Evolutionary conservation across 2,113 vertebrate species (phyloP), one percentile per base, ranked within the genome.

Genomic region (Oreocharis arfaki): DNA sequence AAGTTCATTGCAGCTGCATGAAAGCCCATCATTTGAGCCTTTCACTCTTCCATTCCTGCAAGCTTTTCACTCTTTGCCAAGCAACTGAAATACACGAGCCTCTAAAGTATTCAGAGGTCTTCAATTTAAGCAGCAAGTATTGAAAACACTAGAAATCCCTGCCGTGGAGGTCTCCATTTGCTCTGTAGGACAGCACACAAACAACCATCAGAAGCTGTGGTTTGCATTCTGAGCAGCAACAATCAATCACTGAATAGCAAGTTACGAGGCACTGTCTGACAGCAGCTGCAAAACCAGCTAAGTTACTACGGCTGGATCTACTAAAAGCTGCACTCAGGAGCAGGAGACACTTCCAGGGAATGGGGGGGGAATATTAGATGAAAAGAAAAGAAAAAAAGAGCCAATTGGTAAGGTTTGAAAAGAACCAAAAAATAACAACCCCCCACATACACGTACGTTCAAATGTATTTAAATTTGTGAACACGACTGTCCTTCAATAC

Each of bases 31-130:
- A 67, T 80, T 60, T 61, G 61, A 91, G 24, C 67, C 52, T 84
- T 93, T 81, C 87, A 71, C 59, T 80, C 53, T 59, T 47, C 70
- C 83, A 64, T 75, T 76, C 57, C 83, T 44, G 41, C 57, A 60
- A 76, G 87, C 73, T 55, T 89, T 89, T 90, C 73, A 63, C 56
- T 84, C 94, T 95, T 68, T 79, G 82, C 88, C 79, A 77, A 44
- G 90, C 92, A 95, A 93, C 74, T 56, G 71, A 85, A 93, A 76
- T 41, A 61, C 67, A 57, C 0, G 1, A 41, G 44, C 61, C 53
- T 84, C 61, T 32, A 56, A 95, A 85, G 57, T 14, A 93, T 88
- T 85, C 67, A 30, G 61, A 91, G 47, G 33, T 61, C 71, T 85
- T 60, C 61, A 18, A 75, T 91, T 81, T 68, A 78, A 91, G 68